phyloP scores from a whole-genome alignment of 2,113 vertebrate genomes.

The Grus americana region DNA sequence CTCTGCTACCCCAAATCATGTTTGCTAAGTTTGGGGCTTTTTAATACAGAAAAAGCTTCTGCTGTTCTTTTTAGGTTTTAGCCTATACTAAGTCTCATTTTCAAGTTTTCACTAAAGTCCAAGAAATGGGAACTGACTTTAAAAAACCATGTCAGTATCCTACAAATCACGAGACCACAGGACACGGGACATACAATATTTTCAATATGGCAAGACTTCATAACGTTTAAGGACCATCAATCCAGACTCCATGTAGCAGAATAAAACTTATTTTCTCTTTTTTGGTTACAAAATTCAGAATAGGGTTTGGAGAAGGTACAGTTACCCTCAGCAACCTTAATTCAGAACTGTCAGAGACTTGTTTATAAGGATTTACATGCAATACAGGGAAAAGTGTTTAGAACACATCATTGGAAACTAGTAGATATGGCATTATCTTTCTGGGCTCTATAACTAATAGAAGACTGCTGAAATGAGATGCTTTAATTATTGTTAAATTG shows the following conservation, averaged over 20 bases:
- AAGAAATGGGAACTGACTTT: background rate
- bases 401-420: background rate
- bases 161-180: background rate
- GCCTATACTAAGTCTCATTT: background rate
- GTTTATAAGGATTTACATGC: background rate
- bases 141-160: background rate
- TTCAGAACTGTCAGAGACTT: background rate
- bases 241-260: background rate
- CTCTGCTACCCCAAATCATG: background rate
- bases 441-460: background rate
- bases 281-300: background rate
- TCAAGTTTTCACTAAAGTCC: background rate
- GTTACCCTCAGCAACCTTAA: background rate
- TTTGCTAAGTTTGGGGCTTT: background rate
- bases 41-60: background rate
- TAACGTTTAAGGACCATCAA: background rate
- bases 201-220: background rate
- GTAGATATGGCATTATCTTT: background rate
- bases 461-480: background rate
- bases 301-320: background rate
- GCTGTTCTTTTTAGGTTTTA: background rate
- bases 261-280: background rate
- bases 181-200: background rate
- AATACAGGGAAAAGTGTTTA: background rate
- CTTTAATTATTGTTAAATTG: background rate